phyloP scores from a whole-genome alignment of 1,140 invertebrate species.

The Galendromus occidentalis region DNA sequence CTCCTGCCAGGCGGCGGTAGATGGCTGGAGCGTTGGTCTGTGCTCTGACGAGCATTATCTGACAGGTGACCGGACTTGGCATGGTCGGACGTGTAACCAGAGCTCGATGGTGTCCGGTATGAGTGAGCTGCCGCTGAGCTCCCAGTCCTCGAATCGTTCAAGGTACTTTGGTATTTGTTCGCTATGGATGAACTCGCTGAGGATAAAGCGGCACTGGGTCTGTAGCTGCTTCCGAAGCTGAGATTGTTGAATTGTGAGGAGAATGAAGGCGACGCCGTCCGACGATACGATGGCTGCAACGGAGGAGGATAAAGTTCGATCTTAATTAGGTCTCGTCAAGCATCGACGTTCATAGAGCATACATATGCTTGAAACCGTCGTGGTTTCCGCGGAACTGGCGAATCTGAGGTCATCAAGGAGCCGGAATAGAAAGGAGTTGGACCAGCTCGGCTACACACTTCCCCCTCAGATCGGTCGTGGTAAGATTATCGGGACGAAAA shows the following conservation, averaged over 20 bases:
- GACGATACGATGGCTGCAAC: not conserved
- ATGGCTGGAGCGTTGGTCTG: not conserved
- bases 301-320: no score
- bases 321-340: no score
- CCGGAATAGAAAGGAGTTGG: no score
- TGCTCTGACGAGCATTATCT: not conserved
- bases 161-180: not conserved
- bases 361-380: no score
- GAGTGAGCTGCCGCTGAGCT: not conserved
- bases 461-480: no score
- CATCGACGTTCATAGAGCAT: no score
- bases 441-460: no score
- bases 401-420: no score
- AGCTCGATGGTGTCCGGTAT: not conserved
- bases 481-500: no score
- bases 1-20: not conserved
- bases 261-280: not conserved
- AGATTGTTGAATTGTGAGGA: constrained; percentile 8
- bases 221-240: not conserved
- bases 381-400: no score
- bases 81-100: constrained; percentile 1
- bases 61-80: not conserved
- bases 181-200: not conserved
- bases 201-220: not conserved
- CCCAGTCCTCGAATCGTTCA: not conserved